A percentile compares a stretch with the other conserved stretches of the same genome.
These are phyloP conservation scores for Cyanoderma ruficeps DNA, from an alignment of 2,113 vertebrate species.

Conservation along the genomic window DNA sequence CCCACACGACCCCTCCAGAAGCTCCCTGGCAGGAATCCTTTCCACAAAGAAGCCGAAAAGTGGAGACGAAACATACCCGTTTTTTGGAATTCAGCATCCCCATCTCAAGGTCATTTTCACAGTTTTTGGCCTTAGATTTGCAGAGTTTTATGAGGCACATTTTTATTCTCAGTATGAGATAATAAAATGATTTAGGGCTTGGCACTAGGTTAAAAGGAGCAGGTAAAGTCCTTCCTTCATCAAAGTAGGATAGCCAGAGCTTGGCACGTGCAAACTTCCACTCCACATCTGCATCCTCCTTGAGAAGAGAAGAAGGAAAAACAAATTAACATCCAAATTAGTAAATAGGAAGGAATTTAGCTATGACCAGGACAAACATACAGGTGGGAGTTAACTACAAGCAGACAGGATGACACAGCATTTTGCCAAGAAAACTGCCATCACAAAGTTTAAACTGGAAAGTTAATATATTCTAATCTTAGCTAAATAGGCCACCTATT, in stretches of 20 bases:
- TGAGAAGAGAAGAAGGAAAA: background rate
- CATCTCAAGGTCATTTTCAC: slow-evolving; percentile 91
- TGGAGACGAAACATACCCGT: slow-evolving; percentile 74
- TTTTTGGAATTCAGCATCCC: slow-evolving; percentile 91
- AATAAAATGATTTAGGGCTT: slow-evolving; percentile 97
- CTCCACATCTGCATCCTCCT: slow-evolving; percentile 96
- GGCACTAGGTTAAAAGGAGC: slow-evolving; percentile 96
- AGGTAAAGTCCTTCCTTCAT: slow-evolving; percentile 94
- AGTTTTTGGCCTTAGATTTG: slow-evolving; percentile 88
- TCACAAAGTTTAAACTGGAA: background rate
- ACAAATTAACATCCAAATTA: background rate
- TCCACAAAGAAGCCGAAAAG: background rate
- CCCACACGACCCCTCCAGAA: background rate
- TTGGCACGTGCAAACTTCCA: slow-evolving; percentile 98
- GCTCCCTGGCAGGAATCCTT: background rate
- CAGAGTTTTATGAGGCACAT: slow-evolving; percentile 91
- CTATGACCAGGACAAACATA: background rate
- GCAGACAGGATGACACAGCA: background rate
- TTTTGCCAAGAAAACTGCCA: background rate
- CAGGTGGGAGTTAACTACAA: background rate
- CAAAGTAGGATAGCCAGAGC: slow-evolving; percentile 96
- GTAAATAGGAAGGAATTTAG: background rate
- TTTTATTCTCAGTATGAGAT: slow-evolving; percentile 91
- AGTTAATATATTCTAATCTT: background rate
- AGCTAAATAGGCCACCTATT: background rate